Conservation (phyloP, 2,113 vertebrate species). For the Tichodroma muraria region DNA sequence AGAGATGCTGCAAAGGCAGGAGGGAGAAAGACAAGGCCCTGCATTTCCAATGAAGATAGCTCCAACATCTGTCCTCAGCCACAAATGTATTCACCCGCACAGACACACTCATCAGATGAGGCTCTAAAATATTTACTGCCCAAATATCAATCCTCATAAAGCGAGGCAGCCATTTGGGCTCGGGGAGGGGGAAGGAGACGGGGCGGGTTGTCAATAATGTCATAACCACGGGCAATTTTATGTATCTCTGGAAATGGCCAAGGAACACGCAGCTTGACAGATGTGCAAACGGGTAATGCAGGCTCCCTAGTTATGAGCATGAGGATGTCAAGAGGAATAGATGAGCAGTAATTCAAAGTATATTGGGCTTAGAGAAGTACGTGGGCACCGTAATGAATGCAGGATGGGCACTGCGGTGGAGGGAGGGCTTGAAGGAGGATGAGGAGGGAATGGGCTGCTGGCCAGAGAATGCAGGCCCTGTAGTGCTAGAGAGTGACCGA, state of each 20-base stretch:
- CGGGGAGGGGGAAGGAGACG: background rate
- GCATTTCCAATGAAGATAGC: background rate
- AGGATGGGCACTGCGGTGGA: background rate
- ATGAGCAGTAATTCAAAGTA: slow-evolving; percentile 57
- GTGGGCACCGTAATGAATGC: background rate
- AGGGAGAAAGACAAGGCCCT: background rate
- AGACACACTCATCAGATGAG: slow-evolving; percentile 53
- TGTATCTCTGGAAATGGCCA: slow-evolving; percentile 59
- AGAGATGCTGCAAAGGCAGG: background rate
- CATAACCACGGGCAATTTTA: slow-evolving; percentile 63
- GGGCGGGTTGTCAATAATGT: slow-evolving; percentile 41
- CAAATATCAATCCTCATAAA: slow-evolving; percentile 68
- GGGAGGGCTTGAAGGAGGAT: background rate
- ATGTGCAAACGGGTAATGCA: slow-evolving; percentile 52
- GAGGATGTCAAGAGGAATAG: slow-evolving; percentile 56
- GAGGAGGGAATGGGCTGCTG: background rate
- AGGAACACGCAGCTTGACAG: slow-evolving; percentile 60
- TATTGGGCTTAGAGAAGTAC: slow-evolving; percentile 36
- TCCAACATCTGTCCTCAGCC: slow-evolving; percentile 57
- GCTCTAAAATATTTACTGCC: slow-evolving; percentile 65
- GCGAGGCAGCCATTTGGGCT: slow-evolving; percentile 25
- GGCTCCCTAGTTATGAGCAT: slow-evolving; percentile 53
- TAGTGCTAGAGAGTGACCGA: background rate
- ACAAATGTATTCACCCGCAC: slow-evolving; percentile 48
- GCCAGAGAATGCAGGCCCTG: background rate